Percentiles rank a stretch among this genome's conserved stretches.
These are phyloP conservation scores for Todiramphus chloris DNA, from an alignment of 2,113 vertebrate species.

Conservation along the genomic window DNA sequence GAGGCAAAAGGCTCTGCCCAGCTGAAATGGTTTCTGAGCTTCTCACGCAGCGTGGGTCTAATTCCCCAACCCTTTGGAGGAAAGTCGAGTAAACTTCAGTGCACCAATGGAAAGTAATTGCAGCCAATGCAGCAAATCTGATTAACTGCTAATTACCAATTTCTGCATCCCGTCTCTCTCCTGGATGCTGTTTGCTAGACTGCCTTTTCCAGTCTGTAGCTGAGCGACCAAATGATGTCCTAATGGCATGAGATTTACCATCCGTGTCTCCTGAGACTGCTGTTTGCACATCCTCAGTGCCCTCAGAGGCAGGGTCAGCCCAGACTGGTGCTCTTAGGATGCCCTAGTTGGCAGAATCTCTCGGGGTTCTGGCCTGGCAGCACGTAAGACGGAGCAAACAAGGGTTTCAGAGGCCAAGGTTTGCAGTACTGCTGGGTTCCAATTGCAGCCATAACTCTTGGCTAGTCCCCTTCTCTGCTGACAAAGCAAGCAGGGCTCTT, in stretches of 20 bases:
- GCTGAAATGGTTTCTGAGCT: not conserved
- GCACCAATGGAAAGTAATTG: not conserved
- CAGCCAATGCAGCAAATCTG: conserved; percentile 22
- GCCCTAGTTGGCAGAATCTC: not conserved
- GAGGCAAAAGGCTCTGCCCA: not conserved
- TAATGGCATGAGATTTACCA: not conserved
- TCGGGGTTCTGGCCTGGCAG: not conserved
- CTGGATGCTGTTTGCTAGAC: not conserved
- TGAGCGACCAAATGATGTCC: not conserved
- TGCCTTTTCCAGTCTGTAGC: not conserved
- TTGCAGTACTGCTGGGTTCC: not conserved
- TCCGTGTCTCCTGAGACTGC: not conserved
- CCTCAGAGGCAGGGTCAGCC: not conserved
- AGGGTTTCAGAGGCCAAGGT: not conserved
- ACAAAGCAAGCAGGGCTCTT: not conserved
- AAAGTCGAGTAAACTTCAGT: not conserved
- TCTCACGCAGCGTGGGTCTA: not conserved
- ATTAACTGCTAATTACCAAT: conserved; percentile 9
- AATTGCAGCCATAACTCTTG: not conserved
- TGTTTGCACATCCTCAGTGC: not conserved
- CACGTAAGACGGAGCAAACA: not conserved
- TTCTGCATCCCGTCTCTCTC: not conserved
- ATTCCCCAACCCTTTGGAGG: not conserved
- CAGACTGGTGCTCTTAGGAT: not conserved
- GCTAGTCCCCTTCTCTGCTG: not conserved